Evolutionary conservation across 2,888 invertebrate species (phyloP), one percentile per base, ranked within the genome.

Genomic region (Hyposoter dolosus): DNA sequence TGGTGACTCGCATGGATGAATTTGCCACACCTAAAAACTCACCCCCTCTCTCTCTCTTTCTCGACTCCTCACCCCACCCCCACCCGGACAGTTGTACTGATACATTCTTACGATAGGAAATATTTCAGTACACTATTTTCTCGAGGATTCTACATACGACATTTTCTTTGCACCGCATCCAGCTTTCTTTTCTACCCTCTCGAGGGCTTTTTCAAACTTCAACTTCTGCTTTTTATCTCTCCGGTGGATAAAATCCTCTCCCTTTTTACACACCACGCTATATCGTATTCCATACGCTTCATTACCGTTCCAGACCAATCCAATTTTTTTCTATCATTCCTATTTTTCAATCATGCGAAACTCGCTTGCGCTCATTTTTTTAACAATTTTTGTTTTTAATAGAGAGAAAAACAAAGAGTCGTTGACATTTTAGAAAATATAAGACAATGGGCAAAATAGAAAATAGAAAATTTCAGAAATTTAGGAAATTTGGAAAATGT

Each of bases 11-110:
- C 74, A 75, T 75, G 47, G 79, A 82, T 82, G 75, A 82, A 79
- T 82, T 82, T 79, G 85, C 85, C 85, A 82, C 85, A 85, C 85
- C 85, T 82, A 82, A 82, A 72, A 81, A 82, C 74, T 79, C 45
- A 47, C 71, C 43, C 19, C 19, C 17, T 53, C 35, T 15, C 23
- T 19, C 28, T 68, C 53, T 50, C 12, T 19, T 45, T 10, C 19
- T 5, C 40, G 5, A 9, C 69, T 19, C 32, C 19, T n/a, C 28
- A 28, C 9, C 7, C 43, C 32, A n/a, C n/a, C n/a, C n/a, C n/a
- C n/a, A n/a, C 60, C 63, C 50, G 40, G 35, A 40, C 35, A 23
- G n/a, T 74, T 82, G 53, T 68, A 40, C 65, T 10, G 78, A 15
- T 60, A 56, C 32, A 53, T 79, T 79, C 50, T 79, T 40, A 43